phyloP scores from a whole-genome alignment of 2,797 vertebrate genomes.

The Spheniscus humboldti region DNA sequence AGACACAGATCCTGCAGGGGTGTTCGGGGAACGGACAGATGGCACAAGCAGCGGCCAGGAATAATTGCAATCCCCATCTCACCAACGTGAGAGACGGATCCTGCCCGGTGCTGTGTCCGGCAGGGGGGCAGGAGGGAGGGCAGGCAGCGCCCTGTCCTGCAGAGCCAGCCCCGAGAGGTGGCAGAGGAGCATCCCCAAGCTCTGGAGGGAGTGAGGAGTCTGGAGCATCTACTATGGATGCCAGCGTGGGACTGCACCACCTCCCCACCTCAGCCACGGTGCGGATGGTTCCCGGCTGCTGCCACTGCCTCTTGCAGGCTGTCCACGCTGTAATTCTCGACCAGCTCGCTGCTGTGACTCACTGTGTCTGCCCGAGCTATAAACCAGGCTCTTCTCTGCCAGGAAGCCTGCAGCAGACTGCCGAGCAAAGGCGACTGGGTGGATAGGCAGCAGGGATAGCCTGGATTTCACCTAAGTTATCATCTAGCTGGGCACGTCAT shows the following conservation, averaged over 20 bases:
- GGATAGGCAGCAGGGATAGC: neutral
- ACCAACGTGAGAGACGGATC: neutral
- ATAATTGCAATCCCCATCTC: neutral
- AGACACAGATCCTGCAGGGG: constrained; percentile 27
- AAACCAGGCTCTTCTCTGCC: neutral
- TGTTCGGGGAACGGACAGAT: neutral
- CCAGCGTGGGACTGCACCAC: neutral
- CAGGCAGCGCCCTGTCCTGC: neutral
- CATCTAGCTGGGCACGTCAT: neutral
- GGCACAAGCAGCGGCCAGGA: neutral
- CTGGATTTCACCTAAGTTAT: neutral
- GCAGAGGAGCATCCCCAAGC: neutral
- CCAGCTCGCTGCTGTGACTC: neutral
- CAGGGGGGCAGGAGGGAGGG: neutral
- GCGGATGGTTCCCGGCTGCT: fast-evolving
- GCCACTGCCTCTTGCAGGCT: neutral
- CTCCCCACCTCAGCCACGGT: neutral
- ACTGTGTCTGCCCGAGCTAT: neutral
- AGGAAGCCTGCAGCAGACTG: neutral
- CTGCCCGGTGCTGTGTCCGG: neutral
- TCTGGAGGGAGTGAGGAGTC: neutral
- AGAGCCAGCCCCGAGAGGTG: neutral
- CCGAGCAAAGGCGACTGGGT: neutral
- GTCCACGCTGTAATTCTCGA: fast-evolving
- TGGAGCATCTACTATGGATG: neutral